phyloP scores from a whole-genome alignment of 2,113 vertebrate species.

The Clarias gariepinus region DNA sequence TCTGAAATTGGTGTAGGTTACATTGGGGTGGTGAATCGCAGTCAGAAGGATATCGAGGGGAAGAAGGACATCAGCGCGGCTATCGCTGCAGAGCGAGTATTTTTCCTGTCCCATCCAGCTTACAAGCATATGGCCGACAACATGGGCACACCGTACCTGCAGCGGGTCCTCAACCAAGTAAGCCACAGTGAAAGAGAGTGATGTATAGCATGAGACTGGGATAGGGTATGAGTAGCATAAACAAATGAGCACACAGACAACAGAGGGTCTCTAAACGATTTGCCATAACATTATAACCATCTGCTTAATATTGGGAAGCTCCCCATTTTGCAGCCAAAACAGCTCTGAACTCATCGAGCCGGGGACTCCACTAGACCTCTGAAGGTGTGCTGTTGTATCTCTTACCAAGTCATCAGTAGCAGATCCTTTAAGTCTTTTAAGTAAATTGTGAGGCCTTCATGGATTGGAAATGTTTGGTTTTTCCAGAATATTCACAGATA shows the following conservation, averaged over 20 bases:
- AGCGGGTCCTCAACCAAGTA: conserved; percentile 80
- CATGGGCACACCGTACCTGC: conserved; percentile 82
- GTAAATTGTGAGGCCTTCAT: no score
- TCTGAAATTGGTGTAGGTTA: conserved; percentile 69
- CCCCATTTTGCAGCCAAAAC: no score
- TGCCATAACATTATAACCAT: background rate
- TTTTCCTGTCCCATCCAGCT: conserved; percentile 72
- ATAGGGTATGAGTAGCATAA: background rate
- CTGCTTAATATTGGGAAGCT: no score
- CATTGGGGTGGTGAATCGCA: conserved; percentile 83
- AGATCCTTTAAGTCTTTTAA: no score
- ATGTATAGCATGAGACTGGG: background rate
- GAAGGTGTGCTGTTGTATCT: no score
- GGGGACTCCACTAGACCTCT: no score
- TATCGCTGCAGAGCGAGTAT: conserved; percentile 78
- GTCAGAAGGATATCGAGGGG: conserved; percentile 85
- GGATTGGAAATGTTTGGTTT: no score
- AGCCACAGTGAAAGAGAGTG: background rate
- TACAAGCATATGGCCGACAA: conserved; percentile 80
- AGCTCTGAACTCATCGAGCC: no score
- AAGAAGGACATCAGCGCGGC: conserved; percentile 82
- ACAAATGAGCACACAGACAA: background rate
- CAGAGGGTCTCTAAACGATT: background rate
- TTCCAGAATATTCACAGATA: no score
- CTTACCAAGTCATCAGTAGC: no score